A percentile compares a stretch with the other conserved stretches of the same genome.
Evolutionary conservation across 2,113 vertebrate species (phyloP).

Genomic region (Empidonax traillii): DNA sequence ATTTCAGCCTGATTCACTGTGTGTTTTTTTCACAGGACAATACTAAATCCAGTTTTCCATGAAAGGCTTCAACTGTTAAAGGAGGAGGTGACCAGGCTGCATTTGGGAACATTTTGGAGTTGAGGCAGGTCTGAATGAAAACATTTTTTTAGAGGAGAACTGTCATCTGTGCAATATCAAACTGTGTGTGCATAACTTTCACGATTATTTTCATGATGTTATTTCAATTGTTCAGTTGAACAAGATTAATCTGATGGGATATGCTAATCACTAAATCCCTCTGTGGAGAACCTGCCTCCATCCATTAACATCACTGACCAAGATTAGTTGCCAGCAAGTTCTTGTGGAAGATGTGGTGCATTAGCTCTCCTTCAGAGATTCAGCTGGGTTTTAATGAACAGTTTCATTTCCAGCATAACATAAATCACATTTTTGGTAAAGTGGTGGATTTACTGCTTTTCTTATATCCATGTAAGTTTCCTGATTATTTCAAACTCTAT

Average conservation of each 20-base stretch:
- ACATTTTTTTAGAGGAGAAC: background rate
- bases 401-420: background rate
- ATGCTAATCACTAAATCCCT: slow-evolving; percentile 9
- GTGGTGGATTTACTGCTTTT: background rate
- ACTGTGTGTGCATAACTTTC: background rate
- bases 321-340: background rate
- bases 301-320: slow-evolving; percentile 5
- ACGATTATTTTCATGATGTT: slow-evolving; percentile 21
- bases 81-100: background rate
- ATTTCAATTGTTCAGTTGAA: slow-evolving; percentile 50
- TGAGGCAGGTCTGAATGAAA: background rate
- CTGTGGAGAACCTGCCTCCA: background rate
- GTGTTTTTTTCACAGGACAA: background rate
- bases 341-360: background rate
- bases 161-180: background rate
- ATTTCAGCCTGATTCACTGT: slow-evolving; percentile 14
- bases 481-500: background rate
- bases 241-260: slow-evolving; percentile 9
- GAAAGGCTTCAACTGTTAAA: background rate
- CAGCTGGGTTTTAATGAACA: background rate
- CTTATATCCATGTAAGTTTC: background rate
- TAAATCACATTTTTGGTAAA: background rate
- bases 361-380: background rate
- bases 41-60: slow-evolving; percentile 2
- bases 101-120: background rate